Evolutionary conservation across 2,888 invertebrate species (phyloP), one percentile per base, ranked within the genome.

Genomic region (Sthenelais limicola): DNA sequence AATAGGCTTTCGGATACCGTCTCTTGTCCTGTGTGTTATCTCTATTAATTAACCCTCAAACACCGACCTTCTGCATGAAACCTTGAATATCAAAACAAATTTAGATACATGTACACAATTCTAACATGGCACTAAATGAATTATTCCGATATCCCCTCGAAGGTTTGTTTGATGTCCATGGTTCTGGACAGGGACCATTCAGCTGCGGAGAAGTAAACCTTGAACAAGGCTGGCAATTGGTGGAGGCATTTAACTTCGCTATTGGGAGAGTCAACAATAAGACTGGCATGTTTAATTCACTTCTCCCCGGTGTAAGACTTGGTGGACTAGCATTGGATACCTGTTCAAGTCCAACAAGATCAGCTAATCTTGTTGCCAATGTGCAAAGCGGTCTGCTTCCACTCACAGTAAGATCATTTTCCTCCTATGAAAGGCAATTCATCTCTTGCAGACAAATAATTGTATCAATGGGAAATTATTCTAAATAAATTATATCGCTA

Each of bases 111-210:
- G n/a, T n/a, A n/a, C n/a, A n/a, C n/a, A n/a, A n/a, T n/a, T n/a
- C n/a, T n/a, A n/a, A n/a, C n/a, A n/a, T n/a, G n/a, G 56, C 24
- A 24, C n/a, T 3, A 12, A 26, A 12, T n/a, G 24, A 12, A 9
- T 12, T 24, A 43, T 43, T n/a, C 49, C 49, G 18, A 3, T 70
- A 9, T 62, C 48, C 18, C n/a, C 24, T 77, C 76, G 28, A 79
- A 86, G 86, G 85, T 52, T 70, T 86, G 21, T 85, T 86, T 80
- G 85, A 86, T 73, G 83, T 86, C 7, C 85, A 85, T 68, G 51
- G 78, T n/a, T 74, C 73, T 26, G 80, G 78, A 7, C 43, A 79
- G 15, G 75, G 71, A 1, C 81, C 83, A 5, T 85, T 85, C 72
- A 79, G 82, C 3, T 86, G 86, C 76, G 85, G 84, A 0, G 52